Percentiles rank a stretch among this genome's conserved stretches.
Evolutionary conservation across 2,888 invertebrate genomes (phyloP).

Genomic region (Folsomia manolachei): DNA sequence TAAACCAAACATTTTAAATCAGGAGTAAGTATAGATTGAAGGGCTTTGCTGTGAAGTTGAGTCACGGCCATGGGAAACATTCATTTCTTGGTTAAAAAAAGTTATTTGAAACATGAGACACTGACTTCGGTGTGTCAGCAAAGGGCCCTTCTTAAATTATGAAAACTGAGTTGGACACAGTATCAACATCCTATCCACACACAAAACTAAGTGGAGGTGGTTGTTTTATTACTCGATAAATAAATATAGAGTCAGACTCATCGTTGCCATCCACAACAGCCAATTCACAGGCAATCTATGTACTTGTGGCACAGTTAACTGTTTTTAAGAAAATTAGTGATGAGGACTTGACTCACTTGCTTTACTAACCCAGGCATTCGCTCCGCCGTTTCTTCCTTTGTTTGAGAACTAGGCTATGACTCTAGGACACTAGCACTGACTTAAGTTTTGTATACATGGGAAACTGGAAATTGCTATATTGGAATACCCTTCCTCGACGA

Average conservation of each 20-base stretch:
- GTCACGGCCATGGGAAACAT: conserved; percentile 41
- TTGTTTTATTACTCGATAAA: background rate
- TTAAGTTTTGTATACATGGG: too few species aligned
- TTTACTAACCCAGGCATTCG: too few species aligned
- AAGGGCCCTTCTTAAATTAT: conserved; percentile 28
- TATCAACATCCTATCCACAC: background rate
- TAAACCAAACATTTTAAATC: background rate
- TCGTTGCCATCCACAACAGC: background rate
- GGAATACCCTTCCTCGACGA: too few species aligned
- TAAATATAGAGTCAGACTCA: background rate
- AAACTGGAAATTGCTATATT: too few species aligned
- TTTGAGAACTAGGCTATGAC: background rate
- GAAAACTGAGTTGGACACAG: background rate
- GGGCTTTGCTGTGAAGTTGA: conserved; percentile 16
- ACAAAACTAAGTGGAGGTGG: background rate
- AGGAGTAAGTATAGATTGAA: background rate
- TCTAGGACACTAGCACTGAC: too few species aligned
- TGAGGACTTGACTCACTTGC: background rate
- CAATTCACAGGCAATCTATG: background rate
- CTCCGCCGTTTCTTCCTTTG: too few species aligned
- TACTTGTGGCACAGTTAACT: background rate
- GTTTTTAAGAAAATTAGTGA: background rate
- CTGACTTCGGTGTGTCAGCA: conserved; percentile 25
- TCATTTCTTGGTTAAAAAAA: conserved; percentile 26
- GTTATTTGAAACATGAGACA: conserved; percentile 40